Percentiles rank a stretch among this genome's conserved stretches.
These are phyloP conservation scores for Gymnarchus niloticus DNA, from an alignment of 2,113 vertebrate species.

Conservation along the genomic window DNA sequence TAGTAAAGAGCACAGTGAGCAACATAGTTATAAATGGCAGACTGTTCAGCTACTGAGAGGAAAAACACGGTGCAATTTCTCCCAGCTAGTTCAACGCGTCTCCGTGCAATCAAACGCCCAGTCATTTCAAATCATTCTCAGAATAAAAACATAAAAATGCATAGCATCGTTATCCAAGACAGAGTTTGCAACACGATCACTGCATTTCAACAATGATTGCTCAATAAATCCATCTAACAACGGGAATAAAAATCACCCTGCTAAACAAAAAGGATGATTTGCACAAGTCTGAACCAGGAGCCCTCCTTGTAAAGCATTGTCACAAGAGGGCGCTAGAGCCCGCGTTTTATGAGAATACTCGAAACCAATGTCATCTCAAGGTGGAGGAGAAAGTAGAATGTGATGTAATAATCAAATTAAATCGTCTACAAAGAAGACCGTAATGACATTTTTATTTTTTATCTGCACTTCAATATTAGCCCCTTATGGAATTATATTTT, in stretches of 20 bases:
- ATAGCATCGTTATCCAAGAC: not conserved
- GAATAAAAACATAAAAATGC: not conserved
- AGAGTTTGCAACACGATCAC: not conserved
- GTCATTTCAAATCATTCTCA: not conserved
- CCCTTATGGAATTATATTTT: not conserved
- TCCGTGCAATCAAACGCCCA: too few species aligned
- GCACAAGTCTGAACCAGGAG: not conserved
- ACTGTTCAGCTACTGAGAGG: not conserved
- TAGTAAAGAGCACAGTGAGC: not conserved
- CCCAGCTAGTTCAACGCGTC: not conserved
- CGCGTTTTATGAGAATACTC: not conserved
- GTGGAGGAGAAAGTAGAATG: conserved; percentile 23
- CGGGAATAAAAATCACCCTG: not conserved
- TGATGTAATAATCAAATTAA: not conserved
- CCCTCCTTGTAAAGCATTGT: not conserved
- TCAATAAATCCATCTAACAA: not conserved
- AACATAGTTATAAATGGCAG: not conserved
- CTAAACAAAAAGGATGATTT: not conserved
- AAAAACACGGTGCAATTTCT: not conserved
- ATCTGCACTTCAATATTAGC: not conserved
- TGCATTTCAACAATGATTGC: not conserved
- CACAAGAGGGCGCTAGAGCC: conserved; percentile 34
- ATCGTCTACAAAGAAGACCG: not conserved
- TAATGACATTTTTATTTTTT: not conserved
- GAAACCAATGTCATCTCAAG: conserved; percentile 36